A percentile compares a stretch with the other conserved stretches of the same genome.
Evolutionary conservation across 2,113 vertebrate genomes (phyloP).

Genomic region (Aegotheles bennettii): DNA sequence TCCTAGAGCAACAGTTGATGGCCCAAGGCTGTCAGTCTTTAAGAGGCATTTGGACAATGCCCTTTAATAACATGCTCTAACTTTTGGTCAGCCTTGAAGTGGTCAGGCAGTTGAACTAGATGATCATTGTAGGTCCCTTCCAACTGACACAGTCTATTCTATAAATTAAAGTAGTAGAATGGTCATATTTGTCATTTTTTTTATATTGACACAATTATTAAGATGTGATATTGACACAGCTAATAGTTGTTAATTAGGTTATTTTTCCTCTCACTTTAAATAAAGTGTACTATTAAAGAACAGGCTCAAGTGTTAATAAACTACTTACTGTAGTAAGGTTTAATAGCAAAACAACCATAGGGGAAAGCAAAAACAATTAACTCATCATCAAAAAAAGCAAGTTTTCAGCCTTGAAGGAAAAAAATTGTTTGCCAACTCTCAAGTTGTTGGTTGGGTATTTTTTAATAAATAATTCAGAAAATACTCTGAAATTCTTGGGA

Average conservation of each 20-base stretch:
- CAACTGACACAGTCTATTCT: background rate
- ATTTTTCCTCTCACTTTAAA: background rate
- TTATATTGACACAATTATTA: background rate
- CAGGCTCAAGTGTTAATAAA: background rate
- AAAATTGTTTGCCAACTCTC: background rate
- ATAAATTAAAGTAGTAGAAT: background rate
- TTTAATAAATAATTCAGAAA: background rate
- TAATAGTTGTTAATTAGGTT: background rate
- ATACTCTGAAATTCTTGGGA: background rate
- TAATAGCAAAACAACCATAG: background rate
- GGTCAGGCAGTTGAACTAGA: background rate
- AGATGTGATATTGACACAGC: background rate
- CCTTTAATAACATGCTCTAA: background rate
- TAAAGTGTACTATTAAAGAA: background rate
- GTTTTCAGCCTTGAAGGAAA: background rate
- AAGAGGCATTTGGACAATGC: too few relatives aligned
- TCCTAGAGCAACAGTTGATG: too few relatives aligned
- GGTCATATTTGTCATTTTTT: background rate
- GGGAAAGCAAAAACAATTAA: background rate
- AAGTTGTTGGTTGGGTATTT: background rate
- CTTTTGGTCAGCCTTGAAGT: background rate
- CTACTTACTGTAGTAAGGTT: background rate
- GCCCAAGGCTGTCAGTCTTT: too few relatives aligned
- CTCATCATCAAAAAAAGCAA: background rate
- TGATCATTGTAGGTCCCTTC: background rate